Evolutionary conservation across 1,140 invertebrate genomes (phyloP).

Genomic region (Zaprionus vittiger): DNA sequence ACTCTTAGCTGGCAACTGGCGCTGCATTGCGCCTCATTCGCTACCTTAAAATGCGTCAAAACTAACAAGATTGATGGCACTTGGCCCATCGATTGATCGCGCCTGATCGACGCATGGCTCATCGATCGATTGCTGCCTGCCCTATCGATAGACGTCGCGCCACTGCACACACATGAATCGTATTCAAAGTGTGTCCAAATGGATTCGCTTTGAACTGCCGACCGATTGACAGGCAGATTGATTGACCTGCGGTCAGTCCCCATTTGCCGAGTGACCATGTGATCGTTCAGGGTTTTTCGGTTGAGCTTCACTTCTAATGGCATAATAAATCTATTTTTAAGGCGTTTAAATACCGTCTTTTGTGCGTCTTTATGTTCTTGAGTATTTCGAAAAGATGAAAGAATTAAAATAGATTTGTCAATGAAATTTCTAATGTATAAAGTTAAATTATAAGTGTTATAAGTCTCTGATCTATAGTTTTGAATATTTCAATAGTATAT

Average conservation of each 20-base stretch:
- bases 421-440: no score
- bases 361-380: no score
- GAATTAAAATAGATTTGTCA: no score
- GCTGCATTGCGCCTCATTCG: slow-evolving; percentile 42
- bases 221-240: slow-evolving; percentile 25
- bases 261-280: slow-evolving; percentile 17
- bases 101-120: slow-evolving; percentile 24
- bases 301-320: not conserved
- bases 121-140: slow-evolving; percentile 23
- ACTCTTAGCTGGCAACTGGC: slow-evolving; percentile 29
- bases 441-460: no score
- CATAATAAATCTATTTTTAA: not conserved
- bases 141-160: slow-evolving; percentile 13
- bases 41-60: slow-evolving; percentile 62
- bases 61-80: slow-evolving; percentile 65
- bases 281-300: slow-evolving; percentile 4
- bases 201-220: slow-evolving; percentile 23
- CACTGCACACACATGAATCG: not conserved
- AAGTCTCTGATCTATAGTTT: no score
- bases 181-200: slow-evolving; percentile 23
- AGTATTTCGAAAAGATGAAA: not conserved
- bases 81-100: slow-evolving; percentile 29
- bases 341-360: no score
- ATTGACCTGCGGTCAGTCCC: slow-evolving; percentile 11
- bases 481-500: no score